Conservation (phyloP, 2,888 invertebrate species). For the Drosophila peninsularis region DNA sequence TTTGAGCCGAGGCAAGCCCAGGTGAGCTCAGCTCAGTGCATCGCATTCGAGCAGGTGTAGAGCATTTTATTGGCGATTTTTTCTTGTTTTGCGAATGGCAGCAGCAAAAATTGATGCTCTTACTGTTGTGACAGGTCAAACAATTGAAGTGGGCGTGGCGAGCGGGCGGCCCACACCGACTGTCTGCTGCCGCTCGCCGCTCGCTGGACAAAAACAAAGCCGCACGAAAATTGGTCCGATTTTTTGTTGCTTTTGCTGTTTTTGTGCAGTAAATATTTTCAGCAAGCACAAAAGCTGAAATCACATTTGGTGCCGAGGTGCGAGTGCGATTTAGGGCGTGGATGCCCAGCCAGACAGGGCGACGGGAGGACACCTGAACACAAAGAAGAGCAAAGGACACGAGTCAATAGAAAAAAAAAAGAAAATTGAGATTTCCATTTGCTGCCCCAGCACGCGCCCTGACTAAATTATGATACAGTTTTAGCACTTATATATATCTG, state of each 20-base stretch:
- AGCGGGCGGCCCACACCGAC: conserved; percentile 9
- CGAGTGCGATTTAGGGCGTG: conserved; percentile 8
- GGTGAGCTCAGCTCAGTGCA: not conserved
- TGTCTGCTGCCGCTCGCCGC: conserved; percentile 38
- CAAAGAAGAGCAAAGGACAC: conserved; percentile 15
- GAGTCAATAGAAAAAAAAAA: conserved; percentile 20
- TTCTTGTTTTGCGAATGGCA: not conserved
- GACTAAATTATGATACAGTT: conserved; percentile 50
- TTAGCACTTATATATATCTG: conserved; percentile 25
- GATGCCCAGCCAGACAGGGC: conserved; percentile 5
- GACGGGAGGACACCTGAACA: conserved; percentile 9
- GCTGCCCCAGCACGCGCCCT: conserved; percentile 35
- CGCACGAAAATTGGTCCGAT: conserved; percentile 31
- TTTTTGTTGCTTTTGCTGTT: conserved; percentile 6
- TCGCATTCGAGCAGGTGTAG: not conserved
- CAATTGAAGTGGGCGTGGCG: conserved; percentile 59
- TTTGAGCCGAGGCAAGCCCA: not conserved
- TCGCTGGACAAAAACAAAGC: conserved; percentile 48
- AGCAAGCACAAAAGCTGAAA: conserved; percentile 54
- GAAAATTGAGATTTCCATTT: conserved; percentile 43
- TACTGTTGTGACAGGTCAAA: conserved; percentile 49
- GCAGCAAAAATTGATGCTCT: conserved; percentile 18
- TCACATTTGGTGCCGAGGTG: conserved; percentile 43
- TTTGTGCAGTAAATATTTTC: conserved; percentile 51
- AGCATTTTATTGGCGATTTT: conserved; percentile 7